phyloP scores from a whole-genome alignment of 2,888 invertebrate genomes.

The Drosophila picticornis region DNA sequence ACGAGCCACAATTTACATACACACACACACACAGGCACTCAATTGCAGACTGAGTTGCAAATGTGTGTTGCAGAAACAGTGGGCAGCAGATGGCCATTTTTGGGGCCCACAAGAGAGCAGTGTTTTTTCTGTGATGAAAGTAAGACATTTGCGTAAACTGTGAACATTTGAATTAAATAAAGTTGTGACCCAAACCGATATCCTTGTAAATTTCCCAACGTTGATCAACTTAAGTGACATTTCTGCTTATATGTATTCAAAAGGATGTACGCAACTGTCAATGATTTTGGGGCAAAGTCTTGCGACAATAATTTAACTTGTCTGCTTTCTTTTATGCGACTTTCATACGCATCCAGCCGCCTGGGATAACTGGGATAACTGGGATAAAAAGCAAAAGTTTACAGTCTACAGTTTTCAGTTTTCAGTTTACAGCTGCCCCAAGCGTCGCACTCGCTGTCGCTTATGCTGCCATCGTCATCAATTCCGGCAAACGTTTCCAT shows the following conservation, averaged over 20 bases:
- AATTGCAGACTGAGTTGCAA: background rate
- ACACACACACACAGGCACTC: background rate
- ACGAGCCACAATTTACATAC: background rate
- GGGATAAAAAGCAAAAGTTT: conserved; percentile 50
- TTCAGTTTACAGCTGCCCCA: conserved; percentile 56
- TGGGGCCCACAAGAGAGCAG: conserved; percentile 12
- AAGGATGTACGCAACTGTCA: conserved; percentile 42
- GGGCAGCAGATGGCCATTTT: conserved; percentile 26
- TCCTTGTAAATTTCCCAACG: conserved; percentile 18
- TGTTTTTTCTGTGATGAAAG: conserved; percentile 18
- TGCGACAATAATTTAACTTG: conserved; percentile 54
- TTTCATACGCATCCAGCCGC: conserved; percentile 18
- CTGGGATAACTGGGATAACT: conserved; percentile 31
- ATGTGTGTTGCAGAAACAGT: conserved; percentile 20
- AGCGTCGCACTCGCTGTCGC: conserved; percentile 6
- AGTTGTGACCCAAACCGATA: conserved; percentile 26
- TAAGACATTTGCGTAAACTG: conserved; percentile 45
- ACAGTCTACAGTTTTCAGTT: conserved; percentile 61
- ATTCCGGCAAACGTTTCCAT: conserved; percentile 24
- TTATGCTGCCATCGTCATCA: conserved; percentile 37
- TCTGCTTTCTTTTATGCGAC: conserved; percentile 37
- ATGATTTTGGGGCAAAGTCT: conserved; percentile 34
- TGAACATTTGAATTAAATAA: conserved; percentile 67
- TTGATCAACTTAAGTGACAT: conserved; percentile 43
- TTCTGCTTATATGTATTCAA: conserved; percentile 1